These are phyloP conservation scores for Fulmarus glacialis DNA, from an alignment of 2,113 vertebrate genomes.

Conservation along the genomic window DNA sequence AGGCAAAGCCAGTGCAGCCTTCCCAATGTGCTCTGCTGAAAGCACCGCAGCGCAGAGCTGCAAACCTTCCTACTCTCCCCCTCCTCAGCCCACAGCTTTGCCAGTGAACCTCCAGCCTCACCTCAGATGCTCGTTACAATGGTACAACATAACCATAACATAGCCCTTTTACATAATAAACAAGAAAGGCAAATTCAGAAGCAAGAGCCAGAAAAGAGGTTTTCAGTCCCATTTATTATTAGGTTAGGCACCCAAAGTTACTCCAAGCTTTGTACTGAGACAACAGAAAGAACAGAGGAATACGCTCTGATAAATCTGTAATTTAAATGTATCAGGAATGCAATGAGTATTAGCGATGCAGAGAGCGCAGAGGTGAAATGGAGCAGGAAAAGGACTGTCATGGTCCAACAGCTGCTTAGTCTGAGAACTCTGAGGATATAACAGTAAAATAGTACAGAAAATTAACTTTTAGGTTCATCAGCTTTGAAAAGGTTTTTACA, in stretches of 20 bases:
- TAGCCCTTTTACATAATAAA: neutral
- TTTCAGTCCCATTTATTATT: neutral
- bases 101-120: neutral
- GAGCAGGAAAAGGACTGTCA: neutral
- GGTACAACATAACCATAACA: neutral
- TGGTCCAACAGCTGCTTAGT: neutral
- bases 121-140: rapidly evolving
- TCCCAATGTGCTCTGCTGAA: neutral
- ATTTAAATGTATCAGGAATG: neutral
- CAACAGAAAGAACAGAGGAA: neutral
- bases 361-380: neutral
- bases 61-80: neutral
- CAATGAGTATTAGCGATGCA: neutral
- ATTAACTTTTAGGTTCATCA: neutral
- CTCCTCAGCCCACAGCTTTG: neutral
- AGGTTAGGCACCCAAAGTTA: neutral
- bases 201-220: neutral
- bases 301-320: neutral
- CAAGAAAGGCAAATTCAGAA: neutral
- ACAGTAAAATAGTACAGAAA: neutral
- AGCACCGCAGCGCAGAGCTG: neutral
- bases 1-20: neutral
- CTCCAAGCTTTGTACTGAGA: neutral
- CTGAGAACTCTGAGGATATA: neutral
- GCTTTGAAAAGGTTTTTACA: neutral